These are phyloP conservation scores for Coracopsis vasa DNA, from an alignment of 2,113 vertebrate species.

Conservation along the genomic window DNA sequence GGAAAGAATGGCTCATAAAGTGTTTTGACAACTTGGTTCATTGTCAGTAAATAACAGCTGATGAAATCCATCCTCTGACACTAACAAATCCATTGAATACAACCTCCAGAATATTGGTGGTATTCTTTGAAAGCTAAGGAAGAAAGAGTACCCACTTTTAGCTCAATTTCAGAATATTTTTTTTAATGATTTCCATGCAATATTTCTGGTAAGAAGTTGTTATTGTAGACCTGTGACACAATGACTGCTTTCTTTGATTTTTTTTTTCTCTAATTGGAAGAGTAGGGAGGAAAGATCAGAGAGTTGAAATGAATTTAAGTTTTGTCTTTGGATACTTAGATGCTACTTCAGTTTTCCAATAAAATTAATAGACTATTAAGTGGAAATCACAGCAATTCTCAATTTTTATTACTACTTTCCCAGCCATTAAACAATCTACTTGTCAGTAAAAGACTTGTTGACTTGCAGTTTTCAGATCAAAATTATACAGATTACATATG, in stretches of 20 bases:
- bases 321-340: background rate
- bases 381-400: background rate
- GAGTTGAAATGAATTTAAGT: background rate
- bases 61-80: background rate
- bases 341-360: background rate
- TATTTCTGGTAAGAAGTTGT: background rate
- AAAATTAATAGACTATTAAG: background rate
- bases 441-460: background rate
- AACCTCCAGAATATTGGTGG: background rate
- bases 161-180: background rate
- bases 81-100: background rate
- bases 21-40: background rate
- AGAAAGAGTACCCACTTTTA: background rate
- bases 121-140: background rate
- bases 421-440: background rate
- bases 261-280: background rate
- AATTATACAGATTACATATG: accelerated
- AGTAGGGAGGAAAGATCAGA: background rate
- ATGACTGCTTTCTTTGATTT: accelerated
- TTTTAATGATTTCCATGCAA: background rate
- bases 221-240: background rate
- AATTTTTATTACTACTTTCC: background rate
- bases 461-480: background rate
- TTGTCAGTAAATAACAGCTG: background rate
- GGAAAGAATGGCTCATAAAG: background rate